A percentile compares a stretch with the other conserved stretches of the same genome.
Conservation (phyloP, 2,888 invertebrate species). For the Bedellia somnulentella region DNA sequence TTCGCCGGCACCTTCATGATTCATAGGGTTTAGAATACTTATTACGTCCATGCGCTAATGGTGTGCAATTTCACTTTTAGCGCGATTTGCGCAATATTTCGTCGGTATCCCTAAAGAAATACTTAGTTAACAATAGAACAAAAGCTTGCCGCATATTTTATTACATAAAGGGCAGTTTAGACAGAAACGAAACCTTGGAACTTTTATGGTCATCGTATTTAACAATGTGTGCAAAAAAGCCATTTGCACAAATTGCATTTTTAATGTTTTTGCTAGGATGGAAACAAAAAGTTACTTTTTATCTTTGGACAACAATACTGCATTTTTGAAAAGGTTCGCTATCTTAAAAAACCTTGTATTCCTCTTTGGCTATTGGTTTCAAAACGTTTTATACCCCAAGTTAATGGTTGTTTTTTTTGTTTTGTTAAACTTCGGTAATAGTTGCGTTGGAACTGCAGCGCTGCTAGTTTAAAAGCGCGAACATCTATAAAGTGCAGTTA, state of each 20-base stretch:
- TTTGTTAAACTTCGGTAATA: too few species aligned
- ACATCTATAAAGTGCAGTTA: too few species aligned
- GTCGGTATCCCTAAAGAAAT: conserved; percentile 18
- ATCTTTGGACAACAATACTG: conserved; percentile 7
- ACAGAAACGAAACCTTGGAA: conserved; percentile 15
- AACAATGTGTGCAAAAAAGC: conserved; percentile 25
- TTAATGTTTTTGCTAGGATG: not conserved
- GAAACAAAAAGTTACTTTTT: conserved; percentile 13
- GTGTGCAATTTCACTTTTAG: conserved; percentile 24
- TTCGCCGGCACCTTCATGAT: too few species aligned
- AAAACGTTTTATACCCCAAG: too few species aligned
- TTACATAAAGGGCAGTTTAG: not conserved
- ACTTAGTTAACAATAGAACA: conserved; percentile 19
- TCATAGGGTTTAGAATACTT: too few species aligned
- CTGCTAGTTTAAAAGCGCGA: too few species aligned
- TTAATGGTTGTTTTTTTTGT: too few species aligned
- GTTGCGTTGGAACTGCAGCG: too few species aligned
- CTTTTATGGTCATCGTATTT: conserved; percentile 26
- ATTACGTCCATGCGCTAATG: too few species aligned
- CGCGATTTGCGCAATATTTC: conserved; percentile 26
- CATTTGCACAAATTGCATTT: conserved; percentile 43
- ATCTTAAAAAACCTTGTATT: conserved; percentile 3
- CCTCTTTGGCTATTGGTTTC: too few species aligned
- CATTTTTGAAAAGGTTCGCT: conserved; percentile 7
- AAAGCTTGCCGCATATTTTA: conserved; percentile 10